These are phyloP conservation scores for Chesias legatella DNA, from an alignment of 2,888 invertebrate genomes.

Conservation along the genomic window DNA sequence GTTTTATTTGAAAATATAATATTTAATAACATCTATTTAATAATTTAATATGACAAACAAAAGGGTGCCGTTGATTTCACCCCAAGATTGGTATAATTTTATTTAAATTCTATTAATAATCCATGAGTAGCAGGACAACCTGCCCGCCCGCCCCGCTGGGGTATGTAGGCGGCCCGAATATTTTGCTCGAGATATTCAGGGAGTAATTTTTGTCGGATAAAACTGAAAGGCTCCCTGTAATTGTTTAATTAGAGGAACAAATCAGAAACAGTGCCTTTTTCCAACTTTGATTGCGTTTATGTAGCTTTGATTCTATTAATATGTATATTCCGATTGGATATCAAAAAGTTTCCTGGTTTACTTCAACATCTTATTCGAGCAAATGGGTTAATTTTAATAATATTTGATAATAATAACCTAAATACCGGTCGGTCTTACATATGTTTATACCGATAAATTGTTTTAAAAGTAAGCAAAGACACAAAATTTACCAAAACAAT, in stretches of 20 bases:
- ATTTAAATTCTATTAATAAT: constrained; percentile 17
- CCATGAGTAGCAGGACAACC: constrained; percentile 7
- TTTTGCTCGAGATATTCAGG: constrained; percentile 25
- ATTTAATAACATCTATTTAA: too few species aligned
- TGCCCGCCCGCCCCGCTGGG: background rate
- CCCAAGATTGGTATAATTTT: constrained; percentile 9
- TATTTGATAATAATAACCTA: too few species aligned
- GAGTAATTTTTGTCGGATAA: constrained; percentile 31
- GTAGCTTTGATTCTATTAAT: too few species aligned
- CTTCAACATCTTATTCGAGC: background rate
- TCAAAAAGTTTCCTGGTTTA: too few species aligned
- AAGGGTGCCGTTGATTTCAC: constrained; percentile 1
- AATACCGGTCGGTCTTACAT: too few species aligned
- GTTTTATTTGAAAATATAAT: too few species aligned
- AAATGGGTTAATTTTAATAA: constrained; percentile 2
- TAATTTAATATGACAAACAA: too few species aligned
- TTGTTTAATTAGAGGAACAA: constrained; percentile 48
- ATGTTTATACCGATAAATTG: too few species aligned
- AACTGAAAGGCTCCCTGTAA: constrained; percentile 42
- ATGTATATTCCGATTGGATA: too few species aligned
- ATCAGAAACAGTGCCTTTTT: constrained; percentile 44
- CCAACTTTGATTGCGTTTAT: constrained; percentile 22
- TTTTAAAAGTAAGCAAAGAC: too few species aligned
- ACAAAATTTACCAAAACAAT: too few species aligned
- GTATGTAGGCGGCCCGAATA: constrained; percentile 26